phyloP scores from a whole-genome alignment of 2,797 vertebrate genomes.

The Pteropus rufus region DNA sequence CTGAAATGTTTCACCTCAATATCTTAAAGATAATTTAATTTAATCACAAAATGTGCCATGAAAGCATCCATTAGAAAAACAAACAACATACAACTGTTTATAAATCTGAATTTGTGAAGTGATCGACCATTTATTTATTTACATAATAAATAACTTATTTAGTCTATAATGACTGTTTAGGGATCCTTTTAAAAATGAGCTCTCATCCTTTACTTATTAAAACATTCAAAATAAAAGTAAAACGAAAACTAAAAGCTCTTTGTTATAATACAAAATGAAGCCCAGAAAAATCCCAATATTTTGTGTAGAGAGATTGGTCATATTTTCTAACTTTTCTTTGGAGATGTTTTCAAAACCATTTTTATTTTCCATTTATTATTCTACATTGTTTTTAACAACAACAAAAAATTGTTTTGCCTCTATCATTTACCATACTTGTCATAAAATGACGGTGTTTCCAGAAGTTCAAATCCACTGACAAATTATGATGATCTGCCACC shows the following conservation, averaged over 20 bases:
- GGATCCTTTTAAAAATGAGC: background rate
- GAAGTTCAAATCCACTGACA: background rate
- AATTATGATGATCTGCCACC: background rate
- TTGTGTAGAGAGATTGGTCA: background rate
- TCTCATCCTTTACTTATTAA: background rate
- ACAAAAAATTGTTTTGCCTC: background rate
- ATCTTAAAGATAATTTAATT: background rate
- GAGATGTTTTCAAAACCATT: background rate
- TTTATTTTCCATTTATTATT: background rate
- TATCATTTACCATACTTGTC: background rate
- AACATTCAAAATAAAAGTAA: conserved; percentile 5
- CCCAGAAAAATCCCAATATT: background rate
- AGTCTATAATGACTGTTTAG: background rate
- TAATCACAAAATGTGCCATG: background rate
- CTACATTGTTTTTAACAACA: background rate
- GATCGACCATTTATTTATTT: background rate
- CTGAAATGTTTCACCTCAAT: background rate
- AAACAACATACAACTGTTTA: background rate
- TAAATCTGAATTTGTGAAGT: background rate
- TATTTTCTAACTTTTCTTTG: background rate
- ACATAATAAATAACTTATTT: background rate
- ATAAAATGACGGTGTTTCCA: background rate
- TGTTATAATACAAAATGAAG: background rate
- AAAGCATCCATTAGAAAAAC: background rate
- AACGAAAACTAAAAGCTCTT: background rate